Evolutionary conservation across 2,888 invertebrate species (phyloP).

Genomic region (Eupeodes latifasciatus): DNA sequence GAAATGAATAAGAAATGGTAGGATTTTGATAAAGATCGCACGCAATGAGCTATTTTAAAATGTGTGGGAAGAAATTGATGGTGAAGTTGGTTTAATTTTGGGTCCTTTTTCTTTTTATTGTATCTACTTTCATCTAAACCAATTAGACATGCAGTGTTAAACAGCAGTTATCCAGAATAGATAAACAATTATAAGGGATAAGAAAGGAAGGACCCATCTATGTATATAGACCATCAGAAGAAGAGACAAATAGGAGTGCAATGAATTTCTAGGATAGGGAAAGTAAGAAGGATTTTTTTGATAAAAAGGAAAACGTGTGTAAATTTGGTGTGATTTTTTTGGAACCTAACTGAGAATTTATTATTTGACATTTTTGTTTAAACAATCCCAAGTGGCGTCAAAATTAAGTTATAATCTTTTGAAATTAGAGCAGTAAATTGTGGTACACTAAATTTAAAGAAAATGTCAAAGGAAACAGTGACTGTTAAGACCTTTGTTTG

Average conservation of each 20-base stretch:
- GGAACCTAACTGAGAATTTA: not conserved
- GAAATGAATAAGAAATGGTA: constrained; percentile 33
- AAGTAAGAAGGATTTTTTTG: not conserved
- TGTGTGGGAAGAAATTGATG: constrained; percentile 24
- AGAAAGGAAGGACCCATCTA: constrained; percentile 18
- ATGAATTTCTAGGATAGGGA: constrained; percentile 14
- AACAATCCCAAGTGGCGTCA: not conserved
- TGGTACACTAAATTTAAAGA: too few relatives aligned
- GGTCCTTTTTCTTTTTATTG: constrained; percentile 14
- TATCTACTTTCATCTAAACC: constrained; percentile 21
- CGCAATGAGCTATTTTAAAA: constrained; percentile 20
- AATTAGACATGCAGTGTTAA: constrained; percentile 64
- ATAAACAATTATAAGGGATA: constrained; percentile 4
- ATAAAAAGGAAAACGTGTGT: not conserved
- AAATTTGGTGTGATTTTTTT: not conserved
- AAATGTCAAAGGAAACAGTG: too few relatives aligned
- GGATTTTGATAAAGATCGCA: constrained; percentile 27
- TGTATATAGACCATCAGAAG: not conserved
- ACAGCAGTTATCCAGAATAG: constrained; percentile 36
- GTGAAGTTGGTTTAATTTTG: constrained; percentile 22
- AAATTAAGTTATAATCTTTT: too few relatives aligned
- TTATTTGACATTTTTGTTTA: not conserved
- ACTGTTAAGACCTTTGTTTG: too few relatives aligned
- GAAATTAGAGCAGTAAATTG: too few relatives aligned
- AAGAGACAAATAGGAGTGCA: not conserved